These are phyloP conservation scores for Cololabis saira DNA, from an alignment of 2,113 vertebrate genomes.

Conservation along the genomic window DNA sequence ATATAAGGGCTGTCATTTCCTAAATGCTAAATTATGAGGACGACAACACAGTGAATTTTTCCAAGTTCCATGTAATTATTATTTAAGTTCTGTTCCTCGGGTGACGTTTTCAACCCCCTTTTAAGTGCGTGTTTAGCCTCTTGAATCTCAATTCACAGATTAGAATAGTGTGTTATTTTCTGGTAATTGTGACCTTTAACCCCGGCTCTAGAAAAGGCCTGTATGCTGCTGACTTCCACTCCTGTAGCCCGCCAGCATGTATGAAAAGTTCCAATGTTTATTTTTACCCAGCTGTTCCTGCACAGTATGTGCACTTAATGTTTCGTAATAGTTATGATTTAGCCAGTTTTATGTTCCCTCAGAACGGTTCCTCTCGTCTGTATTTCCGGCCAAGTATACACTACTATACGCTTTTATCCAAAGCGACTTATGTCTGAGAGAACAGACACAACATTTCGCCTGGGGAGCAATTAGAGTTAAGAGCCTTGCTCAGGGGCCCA, in stretches of 20 bases:
- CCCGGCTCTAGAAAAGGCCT: not conserved
- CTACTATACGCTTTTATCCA: not conserved
- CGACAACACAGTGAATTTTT: no score
- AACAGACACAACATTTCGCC: no score
- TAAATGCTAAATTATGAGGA: no score
- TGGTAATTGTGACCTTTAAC: not conserved
- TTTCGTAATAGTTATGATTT: constrained; percentile 14
- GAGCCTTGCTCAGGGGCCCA: no score
- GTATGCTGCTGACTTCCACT: not conserved
- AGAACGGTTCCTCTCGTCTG: constrained; percentile 14
- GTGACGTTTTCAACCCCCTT: no score
- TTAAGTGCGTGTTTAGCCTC: no score
- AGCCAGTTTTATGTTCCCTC: not conserved
- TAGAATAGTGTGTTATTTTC: not conserved
- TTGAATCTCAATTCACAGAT: not conserved
- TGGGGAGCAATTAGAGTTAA: no score
- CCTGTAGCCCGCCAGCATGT: not conserved
- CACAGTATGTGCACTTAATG: constrained; percentile 2
- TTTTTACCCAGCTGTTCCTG: constrained; percentile 37
- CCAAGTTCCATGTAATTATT: no score
- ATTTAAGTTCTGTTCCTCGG: no score
- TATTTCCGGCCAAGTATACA: not conserved
- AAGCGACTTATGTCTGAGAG: no score
- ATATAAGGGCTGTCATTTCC: no score
- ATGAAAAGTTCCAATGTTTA: constrained; percentile 6